Base-by-base conservation (phyloP, 2,888 invertebrate genomes). In the Melangyna quadrimaculata region DNA sequence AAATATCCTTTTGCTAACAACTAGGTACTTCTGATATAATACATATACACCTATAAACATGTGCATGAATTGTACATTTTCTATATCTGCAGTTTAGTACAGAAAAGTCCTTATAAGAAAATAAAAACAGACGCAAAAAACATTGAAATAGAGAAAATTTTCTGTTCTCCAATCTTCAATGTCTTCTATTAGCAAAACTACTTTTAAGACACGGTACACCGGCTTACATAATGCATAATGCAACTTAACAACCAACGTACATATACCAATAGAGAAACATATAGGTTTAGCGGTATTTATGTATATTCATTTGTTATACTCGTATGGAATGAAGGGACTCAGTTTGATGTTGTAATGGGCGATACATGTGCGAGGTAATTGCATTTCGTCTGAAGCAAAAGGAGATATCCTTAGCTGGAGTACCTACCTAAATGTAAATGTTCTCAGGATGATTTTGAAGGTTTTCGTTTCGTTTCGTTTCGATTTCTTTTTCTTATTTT, bases 151-250 rank as follows among this genome's bases (percentile, higher is more conserved):
- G 32, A 29, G 43, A 82, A 32, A 40, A 78, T 17, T 51, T n/a
- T 55, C 72, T 69, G 67, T 61, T 69, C 61, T 69, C 29, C 78
- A 78, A 69, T 83, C 69, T 83, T 69, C 53, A 37, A 53, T 73
- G 82, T 24, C 45, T 83, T 79, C 55, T 83, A 83, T 83, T 83
- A 83, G 74, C 83, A 83, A 83, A 83, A 83, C 83, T 83, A 83
- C 83, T 79, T 74, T 70, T 73, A 74, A 74, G 78, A 79, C 83
- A 83, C 83, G 74, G 51, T 70, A 79, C 37, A 59, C 24, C 24
- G 57, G 65, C 37, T 67, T 70, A 70, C 12, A 55, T 40, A 55
- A 40, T 17, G 51, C 27, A 32, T n/a, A 67, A 6, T 12, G 35
- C 48, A n/a, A 51, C 53, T 7, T 27, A 27, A 17, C 19, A 19